Evolutionary conservation across 2,888 invertebrate genomes (phyloP).

Genomic region (Salticus scenicus): DNA sequence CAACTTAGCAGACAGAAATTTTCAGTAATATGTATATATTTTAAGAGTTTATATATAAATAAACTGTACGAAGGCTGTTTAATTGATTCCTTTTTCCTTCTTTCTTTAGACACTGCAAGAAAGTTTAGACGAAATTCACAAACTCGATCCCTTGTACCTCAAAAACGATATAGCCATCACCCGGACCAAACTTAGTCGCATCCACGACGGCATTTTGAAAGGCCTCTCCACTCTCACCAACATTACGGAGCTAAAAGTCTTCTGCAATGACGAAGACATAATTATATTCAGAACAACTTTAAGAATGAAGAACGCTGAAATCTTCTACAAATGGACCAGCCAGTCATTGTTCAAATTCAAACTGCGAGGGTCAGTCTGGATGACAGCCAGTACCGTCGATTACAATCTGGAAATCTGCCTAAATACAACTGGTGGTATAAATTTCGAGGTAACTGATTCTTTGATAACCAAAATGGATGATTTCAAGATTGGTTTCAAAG

Average conservation of each 20-base stretch:
- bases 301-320: constrained; percentile 12
- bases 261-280: constrained; percentile 17
- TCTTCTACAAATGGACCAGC: constrained; percentile 29
- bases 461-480: background rate
- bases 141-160: constrained; percentile 27
- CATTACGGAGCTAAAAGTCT: constrained; percentile 14
- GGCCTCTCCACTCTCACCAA: constrained; percentile 38
- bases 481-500: background rate
- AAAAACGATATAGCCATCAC: no score
- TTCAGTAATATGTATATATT: no score
- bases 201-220: constrained; percentile 31
- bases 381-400: background rate
- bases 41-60: no score
- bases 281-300: constrained; percentile 25
- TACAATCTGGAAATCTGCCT: constrained; percentile 23
- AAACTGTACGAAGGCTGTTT: no score
- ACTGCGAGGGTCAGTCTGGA: constrained; percentile 21
- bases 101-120: constrained; percentile 16
- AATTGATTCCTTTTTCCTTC: no score
- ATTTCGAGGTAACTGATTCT: background rate
- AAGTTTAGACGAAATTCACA: constrained; percentile 17
- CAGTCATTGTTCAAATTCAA: background rate
- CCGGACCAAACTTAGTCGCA: no score
- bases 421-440: background rate
- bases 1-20: no score